Conservation (phyloP, 1,140 invertebrate genomes). For the Cherax quadricarinatus region DNA sequence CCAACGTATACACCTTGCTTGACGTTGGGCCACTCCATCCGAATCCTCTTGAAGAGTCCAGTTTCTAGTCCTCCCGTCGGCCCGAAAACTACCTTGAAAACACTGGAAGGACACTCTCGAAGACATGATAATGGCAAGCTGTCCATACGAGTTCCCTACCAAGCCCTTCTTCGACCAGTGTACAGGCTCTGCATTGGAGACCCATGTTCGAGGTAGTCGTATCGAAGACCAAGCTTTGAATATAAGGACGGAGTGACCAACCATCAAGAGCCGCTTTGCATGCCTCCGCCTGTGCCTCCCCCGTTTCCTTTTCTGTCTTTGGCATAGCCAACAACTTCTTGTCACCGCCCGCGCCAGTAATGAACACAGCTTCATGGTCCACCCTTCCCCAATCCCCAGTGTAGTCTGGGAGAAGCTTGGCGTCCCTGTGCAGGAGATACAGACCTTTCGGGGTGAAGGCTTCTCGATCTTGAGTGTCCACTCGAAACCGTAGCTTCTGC, state of each 20-base stretch:
- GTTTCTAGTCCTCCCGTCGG: too few relatives aligned
- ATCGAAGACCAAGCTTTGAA: too few relatives aligned
- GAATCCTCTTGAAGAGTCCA: background rate
- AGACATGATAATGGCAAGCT: background rate
- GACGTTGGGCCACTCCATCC: background rate
- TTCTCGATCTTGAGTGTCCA: too few relatives aligned
- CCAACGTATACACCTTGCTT: background rate
- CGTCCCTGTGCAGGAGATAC: background rate
- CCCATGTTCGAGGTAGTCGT: background rate
- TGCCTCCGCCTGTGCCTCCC: too few relatives aligned
- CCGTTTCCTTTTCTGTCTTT: background rate
- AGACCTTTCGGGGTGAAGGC: background rate
- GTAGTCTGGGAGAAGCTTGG: too few relatives aligned
- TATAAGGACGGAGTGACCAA: too few relatives aligned
- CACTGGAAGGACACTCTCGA: background rate
- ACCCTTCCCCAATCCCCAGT: too few relatives aligned
- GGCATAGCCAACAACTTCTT: background rate
- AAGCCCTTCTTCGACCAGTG: too few relatives aligned
- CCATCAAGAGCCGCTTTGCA: too few relatives aligned
- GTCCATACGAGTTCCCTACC: too few relatives aligned
- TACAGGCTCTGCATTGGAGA: background rate
- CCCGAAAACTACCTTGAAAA: too few relatives aligned
- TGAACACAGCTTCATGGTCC: background rate
- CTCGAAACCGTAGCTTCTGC: background rate
- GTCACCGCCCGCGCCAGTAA: background rate